Percentiles rank a stretch among this genome's conserved stretches.
phyloP scores from a whole-genome alignment of 2,888 invertebrate genomes.

The Bellardia pandia region DNA sequence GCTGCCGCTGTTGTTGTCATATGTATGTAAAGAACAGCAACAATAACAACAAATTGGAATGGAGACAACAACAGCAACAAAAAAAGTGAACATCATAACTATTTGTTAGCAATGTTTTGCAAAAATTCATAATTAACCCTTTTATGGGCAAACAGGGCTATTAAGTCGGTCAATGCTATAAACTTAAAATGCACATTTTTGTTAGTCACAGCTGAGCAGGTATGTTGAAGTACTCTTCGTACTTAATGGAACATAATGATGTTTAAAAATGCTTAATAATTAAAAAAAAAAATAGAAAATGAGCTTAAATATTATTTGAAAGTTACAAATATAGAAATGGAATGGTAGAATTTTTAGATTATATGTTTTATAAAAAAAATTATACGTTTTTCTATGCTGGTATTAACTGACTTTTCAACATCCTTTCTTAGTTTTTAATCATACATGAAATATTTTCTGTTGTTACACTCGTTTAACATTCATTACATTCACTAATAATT shows the following conservation, averaged over 20 bases:
- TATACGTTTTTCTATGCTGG: no score
- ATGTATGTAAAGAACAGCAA: conserved; percentile 13
- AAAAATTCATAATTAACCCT: conserved; percentile 56
- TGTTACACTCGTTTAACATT: no score
- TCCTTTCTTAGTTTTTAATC: no score
- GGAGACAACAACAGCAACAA: conserved; percentile 12
- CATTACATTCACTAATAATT: no score
- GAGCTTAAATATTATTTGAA: background rate
- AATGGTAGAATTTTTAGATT: background rate
- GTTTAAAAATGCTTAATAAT: background rate
- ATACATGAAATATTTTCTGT: no score
- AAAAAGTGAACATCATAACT: conserved; percentile 37
- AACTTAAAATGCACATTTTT: background rate
- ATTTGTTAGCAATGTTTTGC: conserved; percentile 48
- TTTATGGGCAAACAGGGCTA: conserved; percentile 29
- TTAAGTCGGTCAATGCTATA: background rate
- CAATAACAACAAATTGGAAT: conserved; percentile 23
- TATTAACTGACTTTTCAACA: no score
- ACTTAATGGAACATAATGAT: background rate
- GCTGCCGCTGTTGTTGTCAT: conserved; percentile 26
- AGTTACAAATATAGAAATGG: no score
- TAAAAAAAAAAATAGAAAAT: background rate
- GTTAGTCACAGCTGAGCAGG: conserved; percentile 10
- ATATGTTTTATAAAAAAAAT: no score
- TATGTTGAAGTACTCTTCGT: background rate